phyloP scores from a whole-genome alignment of 2,113 vertebrate species.

The Thalassarche chlororhynchos region DNA sequence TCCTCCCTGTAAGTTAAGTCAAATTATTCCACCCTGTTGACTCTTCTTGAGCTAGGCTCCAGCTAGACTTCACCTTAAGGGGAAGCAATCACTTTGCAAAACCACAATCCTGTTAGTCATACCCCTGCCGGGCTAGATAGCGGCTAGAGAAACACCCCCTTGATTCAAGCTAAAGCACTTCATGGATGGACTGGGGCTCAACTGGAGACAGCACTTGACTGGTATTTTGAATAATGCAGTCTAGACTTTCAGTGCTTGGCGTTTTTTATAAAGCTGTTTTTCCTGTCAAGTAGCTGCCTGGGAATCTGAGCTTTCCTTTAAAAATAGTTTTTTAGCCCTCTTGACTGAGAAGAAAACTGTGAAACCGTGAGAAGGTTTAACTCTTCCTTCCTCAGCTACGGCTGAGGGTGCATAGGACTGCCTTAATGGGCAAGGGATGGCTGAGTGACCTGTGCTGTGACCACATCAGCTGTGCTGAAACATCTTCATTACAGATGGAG shows the following conservation, averaged over 20 bases:
- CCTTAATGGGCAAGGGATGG: not conserved
- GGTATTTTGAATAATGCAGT: not conserved
- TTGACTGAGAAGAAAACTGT: not conserved
- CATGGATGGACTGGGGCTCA: not conserved
- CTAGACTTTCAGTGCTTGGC: not conserved
- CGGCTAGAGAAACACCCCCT: not conserved
- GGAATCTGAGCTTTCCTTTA: constrained; percentile 17
- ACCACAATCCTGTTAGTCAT: not conserved
- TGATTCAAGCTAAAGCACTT: not conserved
- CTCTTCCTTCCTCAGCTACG: not conserved
- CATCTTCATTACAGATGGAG: not conserved
- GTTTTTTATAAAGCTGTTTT: constrained; percentile 11
- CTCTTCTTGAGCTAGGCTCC: not conserved
- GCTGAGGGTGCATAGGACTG: not conserved
- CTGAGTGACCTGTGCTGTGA: not conserved
- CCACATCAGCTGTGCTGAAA: not conserved
- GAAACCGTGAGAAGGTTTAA: not conserved
- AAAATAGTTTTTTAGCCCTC: not conserved
- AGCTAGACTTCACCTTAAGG: not conserved
- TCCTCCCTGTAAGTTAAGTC: not conserved
- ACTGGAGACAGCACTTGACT: not conserved
- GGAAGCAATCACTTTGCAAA: not conserved
- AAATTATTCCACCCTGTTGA: not conserved
- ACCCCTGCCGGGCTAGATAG: not conserved
- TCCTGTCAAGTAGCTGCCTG: constrained; percentile 1